Percentiles rank a stretch among this genome's conserved stretches.
phyloP scores from a whole-genome alignment of 2,113 vertebrate genomes.

The Petrocephalus zakoni region DNA sequence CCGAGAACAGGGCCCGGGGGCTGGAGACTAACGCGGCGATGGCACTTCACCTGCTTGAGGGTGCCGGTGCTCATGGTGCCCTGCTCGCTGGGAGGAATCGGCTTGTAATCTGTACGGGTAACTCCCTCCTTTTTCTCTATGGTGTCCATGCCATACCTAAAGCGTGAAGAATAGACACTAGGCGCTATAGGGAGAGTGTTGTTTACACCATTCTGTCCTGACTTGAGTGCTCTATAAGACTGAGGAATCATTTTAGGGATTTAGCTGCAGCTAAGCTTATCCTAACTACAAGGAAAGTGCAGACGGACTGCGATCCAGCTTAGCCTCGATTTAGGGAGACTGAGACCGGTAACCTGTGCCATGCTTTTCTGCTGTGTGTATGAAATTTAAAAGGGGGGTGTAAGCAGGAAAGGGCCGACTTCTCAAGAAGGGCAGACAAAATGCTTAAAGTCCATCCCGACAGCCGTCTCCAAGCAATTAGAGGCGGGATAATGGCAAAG shows the following conservation, averaged over 20 bases:
- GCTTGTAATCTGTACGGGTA: slow-evolving; percentile 73
- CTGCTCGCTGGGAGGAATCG: slow-evolving; percentile 53
- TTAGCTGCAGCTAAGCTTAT: slow-evolving; percentile 19
- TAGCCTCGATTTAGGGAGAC: slow-evolving; percentile 18
- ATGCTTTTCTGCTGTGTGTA: slow-evolving; percentile 28
- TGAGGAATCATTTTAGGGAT: slow-evolving; percentile 39
- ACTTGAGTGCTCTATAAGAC: slow-evolving; percentile 38
- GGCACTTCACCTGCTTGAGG: slow-evolving; percentile 58
- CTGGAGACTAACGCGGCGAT: too few species aligned
- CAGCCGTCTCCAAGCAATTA: slow-evolving; percentile 6
- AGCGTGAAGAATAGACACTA: not conserved
- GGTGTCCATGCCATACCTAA: slow-evolving; percentile 58
- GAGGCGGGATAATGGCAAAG: not conserved
- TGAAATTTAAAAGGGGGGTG: slow-evolving; percentile 2
- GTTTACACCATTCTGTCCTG: slow-evolving; percentile 15
- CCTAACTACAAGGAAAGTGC: slow-evolving; percentile 23
- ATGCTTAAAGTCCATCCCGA: not conserved
- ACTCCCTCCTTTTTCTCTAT: slow-evolving; percentile 65
- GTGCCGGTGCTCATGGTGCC: slow-evolving; percentile 51
- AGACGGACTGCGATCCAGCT: slow-evolving; percentile 17
- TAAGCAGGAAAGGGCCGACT: not conserved
- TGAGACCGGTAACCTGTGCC: slow-evolving; percentile 29
- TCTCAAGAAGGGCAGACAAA: slow-evolving; percentile 20
- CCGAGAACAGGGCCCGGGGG: not conserved
- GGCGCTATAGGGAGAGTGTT: slow-evolving; percentile 8